Conservation (phyloP, 2,113 vertebrate genomes). For the Nicator chloris region DNA sequence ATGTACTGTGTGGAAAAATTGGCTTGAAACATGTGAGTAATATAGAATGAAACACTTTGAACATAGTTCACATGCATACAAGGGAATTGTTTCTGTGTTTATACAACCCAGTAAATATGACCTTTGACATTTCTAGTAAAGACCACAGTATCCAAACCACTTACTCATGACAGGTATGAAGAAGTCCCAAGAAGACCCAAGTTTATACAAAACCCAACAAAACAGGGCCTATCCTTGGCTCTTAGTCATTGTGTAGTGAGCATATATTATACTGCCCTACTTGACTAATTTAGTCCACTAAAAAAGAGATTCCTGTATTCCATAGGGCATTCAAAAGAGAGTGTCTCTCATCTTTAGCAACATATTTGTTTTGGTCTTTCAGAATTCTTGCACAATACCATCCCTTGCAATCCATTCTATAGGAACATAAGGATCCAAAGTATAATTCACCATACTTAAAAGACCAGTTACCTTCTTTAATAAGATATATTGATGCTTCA, state of each 20-base stretch:
- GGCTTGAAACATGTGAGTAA: background rate
- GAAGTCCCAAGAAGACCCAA: background rate
- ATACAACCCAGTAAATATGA: background rate
- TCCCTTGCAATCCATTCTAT: background rate
- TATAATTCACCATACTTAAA: background rate
- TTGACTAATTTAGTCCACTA: background rate
- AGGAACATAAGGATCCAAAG: background rate
- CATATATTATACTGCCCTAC: background rate
- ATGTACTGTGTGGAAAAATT: background rate
- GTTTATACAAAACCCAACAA: background rate
- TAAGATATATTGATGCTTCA: background rate
- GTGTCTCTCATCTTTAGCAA: background rate
- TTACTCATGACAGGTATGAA: background rate
- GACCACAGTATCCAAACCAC: too few species aligned
- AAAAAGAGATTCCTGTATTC: background rate
- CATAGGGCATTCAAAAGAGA: background rate
- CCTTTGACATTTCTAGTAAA: background rate
- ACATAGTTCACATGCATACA: background rate
- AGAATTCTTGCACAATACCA: background rate
- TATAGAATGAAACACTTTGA: background rate
- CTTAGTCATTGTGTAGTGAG: background rate
- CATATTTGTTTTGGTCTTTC: background rate
- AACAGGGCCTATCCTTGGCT: background rate
- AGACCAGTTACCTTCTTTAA: background rate
- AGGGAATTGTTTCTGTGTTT: background rate